phyloP scores from a whole-genome alignment of 1,140 invertebrate species.

The Caenorhabditis remanei region DNA sequence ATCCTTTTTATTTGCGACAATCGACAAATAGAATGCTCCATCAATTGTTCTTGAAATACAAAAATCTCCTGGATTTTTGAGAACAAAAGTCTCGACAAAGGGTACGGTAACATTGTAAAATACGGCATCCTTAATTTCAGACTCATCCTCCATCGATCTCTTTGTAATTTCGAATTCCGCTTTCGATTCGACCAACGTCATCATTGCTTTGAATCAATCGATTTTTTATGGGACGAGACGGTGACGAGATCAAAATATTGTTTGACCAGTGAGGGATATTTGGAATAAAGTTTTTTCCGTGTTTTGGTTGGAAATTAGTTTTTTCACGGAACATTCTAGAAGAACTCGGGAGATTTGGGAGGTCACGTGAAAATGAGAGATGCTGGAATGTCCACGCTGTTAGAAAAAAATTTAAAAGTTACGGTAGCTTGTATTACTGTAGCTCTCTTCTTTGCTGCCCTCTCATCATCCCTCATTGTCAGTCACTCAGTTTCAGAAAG shows the following conservation, averaged over 20 bases:
- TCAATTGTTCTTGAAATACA: background rate
- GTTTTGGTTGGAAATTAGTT: too few species aligned
- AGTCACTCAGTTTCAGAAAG: too few species aligned
- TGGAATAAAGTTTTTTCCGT: background rate
- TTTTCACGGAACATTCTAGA: too few species aligned
- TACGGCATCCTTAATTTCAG: background rate
- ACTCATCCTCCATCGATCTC: background rate
- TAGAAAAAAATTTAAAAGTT: too few species aligned
- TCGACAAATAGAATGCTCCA: background rate
- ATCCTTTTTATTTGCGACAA: background rate
- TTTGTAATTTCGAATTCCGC: background rate
- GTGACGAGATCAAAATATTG: constrained; percentile 11
- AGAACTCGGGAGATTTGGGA: too few species aligned
- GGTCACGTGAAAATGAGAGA: too few species aligned
- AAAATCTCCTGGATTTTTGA: constrained; percentile 38
- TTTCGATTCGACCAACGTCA: constrained; percentile 45
- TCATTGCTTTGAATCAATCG: constrained; percentile 2
- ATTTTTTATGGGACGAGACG: background rate
- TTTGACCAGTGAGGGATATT: background rate
- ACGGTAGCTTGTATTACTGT: too few species aligned
- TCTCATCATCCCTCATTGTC: too few species aligned
- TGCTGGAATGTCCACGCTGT: too few species aligned
- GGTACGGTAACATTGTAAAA: constrained; percentile 5
- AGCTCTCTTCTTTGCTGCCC: too few species aligned
- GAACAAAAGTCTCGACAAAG: constrained; percentile 9